Evolutionary conservation across 2,113 vertebrate genomes (phyloP).

Genomic region (Xiphorhynchus elegans): DNA sequence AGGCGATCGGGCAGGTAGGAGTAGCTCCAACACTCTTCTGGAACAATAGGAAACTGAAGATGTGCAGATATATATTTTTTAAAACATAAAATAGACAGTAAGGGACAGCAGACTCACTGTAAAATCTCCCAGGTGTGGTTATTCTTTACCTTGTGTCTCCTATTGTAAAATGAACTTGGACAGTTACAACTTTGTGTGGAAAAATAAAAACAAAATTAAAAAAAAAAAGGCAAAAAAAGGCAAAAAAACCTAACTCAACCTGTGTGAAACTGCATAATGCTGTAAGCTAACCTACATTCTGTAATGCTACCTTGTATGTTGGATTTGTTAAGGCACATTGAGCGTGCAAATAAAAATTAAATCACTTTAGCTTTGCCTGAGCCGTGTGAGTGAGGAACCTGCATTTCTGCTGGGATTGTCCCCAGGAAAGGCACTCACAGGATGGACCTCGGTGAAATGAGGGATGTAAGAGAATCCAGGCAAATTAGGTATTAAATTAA

Average conservation of each 20-base stretch:
- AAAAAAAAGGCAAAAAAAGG: background rate
- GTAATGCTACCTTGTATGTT: conserved; percentile 88
- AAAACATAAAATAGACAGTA: conserved; percentile 17
- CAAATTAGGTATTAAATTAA: fast-evolving
- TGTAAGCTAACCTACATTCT: conserved; percentile 78
- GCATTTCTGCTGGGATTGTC: background rate
- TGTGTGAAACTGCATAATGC: conserved; percentile 80
- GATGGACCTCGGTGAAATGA: too few relatives aligned
- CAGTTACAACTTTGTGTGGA: conserved; percentile 72
- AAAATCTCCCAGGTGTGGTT: conserved; percentile 67
- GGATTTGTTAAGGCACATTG: conserved; percentile 83
- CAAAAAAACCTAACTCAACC: conserved; percentile 55
- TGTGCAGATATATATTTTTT: conserved; percentile 62
- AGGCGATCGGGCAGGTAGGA: conserved; percentile 19
- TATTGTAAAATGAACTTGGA: conserved; percentile 77
- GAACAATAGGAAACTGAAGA: conserved; percentile 38
- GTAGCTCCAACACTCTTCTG: conserved; percentile 38
- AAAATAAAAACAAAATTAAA: background rate
- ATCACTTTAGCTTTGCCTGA: conserved; percentile 62
- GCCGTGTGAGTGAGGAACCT: background rate
- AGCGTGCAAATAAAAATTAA: conserved; percentile 88
- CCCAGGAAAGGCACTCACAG: background rate
- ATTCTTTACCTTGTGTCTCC: conserved; percentile 79
- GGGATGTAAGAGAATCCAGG: fast-evolving
- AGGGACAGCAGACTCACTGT: conserved; percentile 66